Percentiles rank a stretch among this genome's conserved stretches.
phyloP scores from a whole-genome alignment of 37 sponge, comb jelly and placozoan genomes.

The Oscarella lobularis region DNA sequence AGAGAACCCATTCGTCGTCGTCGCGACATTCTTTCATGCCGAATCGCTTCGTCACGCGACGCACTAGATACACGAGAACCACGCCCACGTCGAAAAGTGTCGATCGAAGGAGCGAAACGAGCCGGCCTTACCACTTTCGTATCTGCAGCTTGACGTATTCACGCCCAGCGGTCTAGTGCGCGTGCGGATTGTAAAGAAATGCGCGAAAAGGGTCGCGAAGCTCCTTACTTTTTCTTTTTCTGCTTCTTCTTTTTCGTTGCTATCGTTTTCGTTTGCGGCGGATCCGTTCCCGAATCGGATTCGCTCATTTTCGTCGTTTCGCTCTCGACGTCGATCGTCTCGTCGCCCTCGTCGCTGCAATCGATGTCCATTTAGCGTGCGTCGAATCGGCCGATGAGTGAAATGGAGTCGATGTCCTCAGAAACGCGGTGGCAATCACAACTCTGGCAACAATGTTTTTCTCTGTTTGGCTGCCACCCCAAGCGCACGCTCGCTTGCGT shows the following conservation, averaged over 20 bases:
- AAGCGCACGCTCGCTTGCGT: too few species aligned
- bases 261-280: slow-evolving; percentile 5
- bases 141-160: slow-evolving; percentile 72
- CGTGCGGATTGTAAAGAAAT: too few species aligned
- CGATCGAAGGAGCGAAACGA: background rate
- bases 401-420: too few species aligned
- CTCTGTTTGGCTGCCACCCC: too few species aligned
- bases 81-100: background rate
- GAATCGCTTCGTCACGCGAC: slow-evolving; percentile 62
- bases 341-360: background rate
- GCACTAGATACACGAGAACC: slow-evolving; percentile 32
- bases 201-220: background rate
- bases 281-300: background rate
- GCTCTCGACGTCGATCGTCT: background rate
- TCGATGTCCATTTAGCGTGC: background rate
- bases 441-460: too few species aligned
- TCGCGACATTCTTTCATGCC: slow-evolving; percentile 62
- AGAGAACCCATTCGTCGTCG: slow-evolving; percentile 80
- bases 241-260: slow-evolving; percentile 18
- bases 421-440: background rate
- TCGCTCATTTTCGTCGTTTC: slow-evolving; percentile 11
- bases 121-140: slow-evolving; percentile 83
- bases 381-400: background rate
- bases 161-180: slow-evolving; percentile 44
- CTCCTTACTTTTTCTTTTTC: slow-evolving; percentile 11